Evolutionary conservation across 2,797 vertebrate genomes (phyloP).

Genomic region (Pipistrellus kuhlii): DNA sequence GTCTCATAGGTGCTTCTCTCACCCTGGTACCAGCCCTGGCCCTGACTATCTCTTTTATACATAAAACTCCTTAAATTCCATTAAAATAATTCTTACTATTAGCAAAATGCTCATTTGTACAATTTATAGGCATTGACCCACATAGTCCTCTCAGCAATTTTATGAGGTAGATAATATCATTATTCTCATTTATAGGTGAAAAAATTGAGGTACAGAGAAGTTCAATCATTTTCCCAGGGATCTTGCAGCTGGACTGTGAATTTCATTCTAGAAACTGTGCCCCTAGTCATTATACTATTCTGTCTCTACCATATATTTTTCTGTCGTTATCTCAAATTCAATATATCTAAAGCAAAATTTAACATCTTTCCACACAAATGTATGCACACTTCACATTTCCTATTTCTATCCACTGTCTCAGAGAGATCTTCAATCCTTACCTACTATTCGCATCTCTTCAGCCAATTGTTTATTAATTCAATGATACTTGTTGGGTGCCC

Average conservation of each 20-base stretch:
- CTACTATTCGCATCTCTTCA: neutral
- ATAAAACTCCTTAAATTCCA: neutral
- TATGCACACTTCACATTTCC: neutral
- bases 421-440: neutral
- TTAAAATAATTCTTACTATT: neutral
- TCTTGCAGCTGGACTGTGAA: neutral
- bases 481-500: neutral
- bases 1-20: neutral
- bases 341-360: neutral
- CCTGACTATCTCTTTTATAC: neutral
- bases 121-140: neutral
- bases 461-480: conserved; percentile 1
- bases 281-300: neutral
- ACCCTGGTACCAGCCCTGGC: neutral
- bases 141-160: neutral
- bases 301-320: neutral
- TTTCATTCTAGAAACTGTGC: neutral
- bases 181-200: neutral
- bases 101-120: neutral
- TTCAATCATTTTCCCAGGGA: neutral
- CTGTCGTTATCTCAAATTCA: neutral
- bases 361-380: neutral
- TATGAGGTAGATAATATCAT: neutral
- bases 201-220: neutral
- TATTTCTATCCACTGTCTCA: neutral